Base-by-base conservation (phyloP, 1,140 invertebrate species). In the Chironomus striatipennis region DNA sequence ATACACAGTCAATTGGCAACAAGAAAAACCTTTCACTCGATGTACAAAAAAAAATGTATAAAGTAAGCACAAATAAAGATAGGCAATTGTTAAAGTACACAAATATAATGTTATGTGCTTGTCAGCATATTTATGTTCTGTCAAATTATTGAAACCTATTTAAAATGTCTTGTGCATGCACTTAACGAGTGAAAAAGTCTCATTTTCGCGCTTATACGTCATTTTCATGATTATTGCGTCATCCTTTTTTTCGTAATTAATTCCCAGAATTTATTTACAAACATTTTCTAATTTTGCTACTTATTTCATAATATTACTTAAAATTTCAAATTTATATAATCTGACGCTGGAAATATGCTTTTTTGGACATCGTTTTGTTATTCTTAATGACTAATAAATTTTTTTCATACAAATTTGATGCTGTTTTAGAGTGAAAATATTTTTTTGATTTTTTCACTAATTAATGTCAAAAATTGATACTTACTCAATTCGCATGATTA, bases 261-360 rank as follows among this genome's bases (percentile, higher is more conserved):
- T 57, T 57, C 47, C n/a, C 12, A 57, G 47, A 57, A 57, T 57
- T n/a, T 57, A 57, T 57, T 57, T 57, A 57, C 47, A 57, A 57
- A 57, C 47, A 57, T 12, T 34, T 34, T n/a, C 47, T n/a, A 12
- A 57, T n/a, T 57, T 12, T n/a, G 9, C 15, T 15, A 15, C 1
- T 2, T 34, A 57, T 57, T 57, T 57, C 47, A 57, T 15, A 15
- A 57, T 12, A 15, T 57, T 34, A 5, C 24, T 34, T 34, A 34
- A 34, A 2, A 2, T 2, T 34, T 34, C 1, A 5, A 34, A 34
- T 34, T 2, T 5, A 34, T 5, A 5, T 2, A 34, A 2, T 34
- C 2, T 5, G 5, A 34, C 5, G 24, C 24, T 2, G 5, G 24
- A 5, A 34, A 34, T n/a, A n/a, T 34, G 24, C 24, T 34, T 34